Percentiles rank a stretch among this genome's conserved stretches.
These are phyloP conservation scores for Epirrhoe alternata DNA, from an alignment of 2,888 invertebrate genomes.

Conservation along the genomic window DNA sequence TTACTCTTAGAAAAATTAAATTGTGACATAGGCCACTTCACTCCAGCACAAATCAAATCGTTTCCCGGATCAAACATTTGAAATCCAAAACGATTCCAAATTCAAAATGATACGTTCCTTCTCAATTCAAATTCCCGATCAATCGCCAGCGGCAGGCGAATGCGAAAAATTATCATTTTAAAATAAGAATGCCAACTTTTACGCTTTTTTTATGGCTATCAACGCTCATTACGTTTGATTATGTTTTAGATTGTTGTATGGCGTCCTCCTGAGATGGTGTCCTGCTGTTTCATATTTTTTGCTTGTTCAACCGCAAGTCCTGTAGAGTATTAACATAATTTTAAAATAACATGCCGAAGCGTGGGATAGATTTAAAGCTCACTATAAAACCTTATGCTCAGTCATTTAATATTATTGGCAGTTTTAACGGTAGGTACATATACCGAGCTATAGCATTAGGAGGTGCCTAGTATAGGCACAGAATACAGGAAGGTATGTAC, in stretches of 20 bases:
- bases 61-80: constrained; percentile 65
- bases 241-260: constrained; percentile 68
- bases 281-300: constrained; percentile 64
- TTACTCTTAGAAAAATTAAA: too few relatives aligned
- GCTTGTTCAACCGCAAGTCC: constrained; percentile 1
- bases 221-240: constrained; percentile 74
- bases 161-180: constrained; percentile 33
- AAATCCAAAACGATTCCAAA: constrained; percentile 66
- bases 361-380: not conserved
- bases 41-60: constrained; percentile 18
- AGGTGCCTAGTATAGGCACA: too few relatives aligned
- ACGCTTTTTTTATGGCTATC: constrained; percentile 54
- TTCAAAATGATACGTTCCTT: constrained; percentile 61
- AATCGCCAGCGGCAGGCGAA: constrained; percentile 32
- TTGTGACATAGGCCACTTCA: not conserved
- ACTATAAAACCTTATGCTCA: too few relatives aligned
- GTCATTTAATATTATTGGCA: too few relatives aligned
- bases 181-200: constrained; percentile 43
- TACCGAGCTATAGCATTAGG: too few relatives aligned
- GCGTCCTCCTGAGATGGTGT: constrained; percentile 54
- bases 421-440: too few relatives aligned
- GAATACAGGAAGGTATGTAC: too few relatives aligned
- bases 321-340: not conserved
- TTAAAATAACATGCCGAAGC: not conserved
- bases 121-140: constrained; percentile 17